Evolutionary conservation across 2,888 invertebrate genomes (phyloP).

Genomic region (Callyntrura guangdongensis): DNA sequence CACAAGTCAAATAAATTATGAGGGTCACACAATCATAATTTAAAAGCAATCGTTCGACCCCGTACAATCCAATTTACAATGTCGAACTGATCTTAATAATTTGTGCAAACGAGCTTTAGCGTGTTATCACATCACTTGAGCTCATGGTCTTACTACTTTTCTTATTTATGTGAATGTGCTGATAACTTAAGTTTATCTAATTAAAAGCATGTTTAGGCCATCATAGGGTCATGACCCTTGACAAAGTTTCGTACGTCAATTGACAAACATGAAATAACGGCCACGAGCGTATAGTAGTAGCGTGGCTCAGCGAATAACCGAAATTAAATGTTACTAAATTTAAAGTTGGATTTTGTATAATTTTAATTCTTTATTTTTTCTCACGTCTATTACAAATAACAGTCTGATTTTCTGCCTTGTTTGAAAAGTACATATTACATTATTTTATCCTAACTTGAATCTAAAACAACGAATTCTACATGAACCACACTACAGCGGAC

Average conservation of each 20-base stretch:
- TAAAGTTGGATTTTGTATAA: too few species aligned
- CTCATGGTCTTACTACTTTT: not conserved
- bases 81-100: conserved; percentile 28
- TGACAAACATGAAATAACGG: too few species aligned
- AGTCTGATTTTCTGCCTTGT: too few species aligned
- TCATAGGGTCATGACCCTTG: not conserved
- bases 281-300: too few species aligned
- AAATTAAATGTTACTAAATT: too few species aligned
- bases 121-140: not conserved
- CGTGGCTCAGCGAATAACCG: too few species aligned
- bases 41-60: conserved; percentile 13
- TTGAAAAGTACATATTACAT: too few species aligned
- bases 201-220: conserved; percentile 10
- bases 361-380: too few species aligned
- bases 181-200: not conserved
- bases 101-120: conserved; percentile 8
- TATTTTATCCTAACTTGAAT: too few species aligned
- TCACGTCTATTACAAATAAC: too few species aligned
- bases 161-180: not conserved
- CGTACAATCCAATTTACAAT: conserved; percentile 28
- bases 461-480: too few species aligned
- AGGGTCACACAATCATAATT: conserved; percentile 30
- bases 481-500: too few species aligned
- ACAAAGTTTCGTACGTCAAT: not conserved
- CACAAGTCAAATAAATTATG: conserved; percentile 26